Conservation (phyloP, 2,888 invertebrate genomes). For the Plagodis pulveraria region DNA sequence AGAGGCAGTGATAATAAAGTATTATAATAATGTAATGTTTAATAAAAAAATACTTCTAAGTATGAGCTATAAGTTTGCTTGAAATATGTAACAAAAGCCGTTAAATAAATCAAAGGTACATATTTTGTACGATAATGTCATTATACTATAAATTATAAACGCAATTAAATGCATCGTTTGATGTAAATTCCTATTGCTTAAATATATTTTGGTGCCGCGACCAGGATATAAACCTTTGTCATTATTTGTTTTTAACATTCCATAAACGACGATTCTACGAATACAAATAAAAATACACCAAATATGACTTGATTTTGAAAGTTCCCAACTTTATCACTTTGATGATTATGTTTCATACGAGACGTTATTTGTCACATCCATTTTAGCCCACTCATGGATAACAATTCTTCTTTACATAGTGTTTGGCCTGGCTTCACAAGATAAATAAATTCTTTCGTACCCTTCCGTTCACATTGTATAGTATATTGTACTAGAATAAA, state of each 20-base stretch:
- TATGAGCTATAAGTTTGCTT: background rate
- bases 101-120: slow-evolving; percentile 28
- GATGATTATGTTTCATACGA: too few species aligned
- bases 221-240: slow-evolving; percentile 10
- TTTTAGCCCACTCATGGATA: background rate
- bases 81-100: slow-evolving; percentile 8
- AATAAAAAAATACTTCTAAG: too few species aligned
- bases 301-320: too few species aligned
- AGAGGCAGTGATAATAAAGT: slow-evolving; percentile 4
- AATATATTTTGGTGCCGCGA: slow-evolving; percentile 26
- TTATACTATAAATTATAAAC: slow-evolving; percentile 21
- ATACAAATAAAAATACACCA: too few species aligned
- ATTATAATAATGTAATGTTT: too few species aligned
- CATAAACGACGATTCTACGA: background rate
- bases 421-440: slow-evolving; percentile 15
- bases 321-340: too few species aligned
- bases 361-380: background rate
- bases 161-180: slow-evolving; percentile 35
- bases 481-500: slow-evolving; percentile 4
- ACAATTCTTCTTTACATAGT: slow-evolving; percentile 6
- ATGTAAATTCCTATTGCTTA: slow-evolving; percentile 14
- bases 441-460: slow-evolving; percentile 9
- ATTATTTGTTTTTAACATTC: background rate
- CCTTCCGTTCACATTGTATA: slow-evolving; percentile 2
- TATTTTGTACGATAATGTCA: slow-evolving; percentile 31